These are phyloP conservation scores for Nomada hirtipes DNA, from an alignment of 2,888 invertebrate genomes.

Conservation along the genomic window DNA sequence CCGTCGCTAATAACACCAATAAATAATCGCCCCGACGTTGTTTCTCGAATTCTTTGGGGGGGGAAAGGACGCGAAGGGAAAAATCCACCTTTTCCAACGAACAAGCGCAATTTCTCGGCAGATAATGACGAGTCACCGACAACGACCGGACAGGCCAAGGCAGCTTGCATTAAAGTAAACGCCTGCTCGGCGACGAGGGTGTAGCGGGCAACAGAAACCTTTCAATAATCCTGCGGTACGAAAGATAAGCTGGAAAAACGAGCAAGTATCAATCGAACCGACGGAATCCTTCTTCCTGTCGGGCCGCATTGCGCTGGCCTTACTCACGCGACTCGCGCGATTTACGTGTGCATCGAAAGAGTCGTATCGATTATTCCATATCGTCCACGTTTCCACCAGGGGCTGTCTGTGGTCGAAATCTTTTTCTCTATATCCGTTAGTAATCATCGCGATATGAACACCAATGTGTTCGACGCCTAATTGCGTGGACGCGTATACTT, in stretches of 20 bases:
- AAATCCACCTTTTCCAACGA: background rate
- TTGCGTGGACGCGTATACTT: too few relatives aligned
- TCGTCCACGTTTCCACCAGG: background rate
- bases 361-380: conserved; percentile 20
- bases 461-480: too few relatives aligned
- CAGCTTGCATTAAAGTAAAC: conserved; percentile 8
- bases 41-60: background rate
- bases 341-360: conserved; percentile 28
- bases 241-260: conserved; percentile 55
- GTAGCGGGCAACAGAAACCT: conserved; percentile 38
- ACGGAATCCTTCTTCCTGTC: conserved; percentile 62
- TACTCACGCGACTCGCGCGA: conserved; percentile 45
- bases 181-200: conserved; percentile 7
- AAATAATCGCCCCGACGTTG: conserved; percentile 15
- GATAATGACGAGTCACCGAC: conserved; percentile 14
- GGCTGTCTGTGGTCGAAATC: background rate
- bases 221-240: conserved; percentile 39
- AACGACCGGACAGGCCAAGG: background rate
- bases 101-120: background rate
- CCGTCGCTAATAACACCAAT: conserved; percentile 46
- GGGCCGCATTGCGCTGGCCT: conserved; percentile 54
- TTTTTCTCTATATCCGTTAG: background rate
- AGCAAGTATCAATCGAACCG: conserved; percentile 53
- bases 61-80: background rate
- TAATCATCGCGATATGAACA: too few relatives aligned